A percentile compares a stretch with the other conserved stretches of the same genome.
Conservation (phyloP, 2,888 invertebrate species). For the Sarcophaga variegata region DNA sequence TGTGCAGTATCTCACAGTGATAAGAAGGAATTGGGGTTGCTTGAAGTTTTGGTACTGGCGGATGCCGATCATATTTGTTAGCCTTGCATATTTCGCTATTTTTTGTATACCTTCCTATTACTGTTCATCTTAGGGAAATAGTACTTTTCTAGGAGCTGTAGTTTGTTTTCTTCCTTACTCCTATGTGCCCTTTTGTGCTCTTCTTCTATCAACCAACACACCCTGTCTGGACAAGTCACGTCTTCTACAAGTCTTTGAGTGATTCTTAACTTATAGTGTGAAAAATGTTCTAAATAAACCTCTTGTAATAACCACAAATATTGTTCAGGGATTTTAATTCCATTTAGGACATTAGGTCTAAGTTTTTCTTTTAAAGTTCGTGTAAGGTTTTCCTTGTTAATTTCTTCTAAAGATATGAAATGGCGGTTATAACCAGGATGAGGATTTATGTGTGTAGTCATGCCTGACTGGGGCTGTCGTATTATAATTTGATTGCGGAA, state of each 20-base stretch:
- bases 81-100: not conserved
- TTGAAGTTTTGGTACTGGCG: constrained; percentile 5
- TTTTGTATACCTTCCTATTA: not conserved
- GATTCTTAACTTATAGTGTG: constrained; percentile 12
- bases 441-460: too few relatives aligned
- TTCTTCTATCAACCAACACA: constrained; percentile 7
- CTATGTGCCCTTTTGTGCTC: constrained; percentile 45
- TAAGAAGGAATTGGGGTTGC: constrained; percentile 20
- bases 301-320: too few relatives aligned
- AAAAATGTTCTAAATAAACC: too few relatives aligned
- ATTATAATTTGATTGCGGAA: too few relatives aligned
- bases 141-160: constrained; percentile 43
- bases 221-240: not conserved
- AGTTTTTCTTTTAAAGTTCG: too few relatives aligned
- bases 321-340: too few relatives aligned
- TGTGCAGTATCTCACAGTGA: not conserved
- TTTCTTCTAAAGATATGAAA: too few relatives aligned
- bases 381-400: too few relatives aligned
- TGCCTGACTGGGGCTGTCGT: too few relatives aligned
- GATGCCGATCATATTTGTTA: constrained; percentile 34
- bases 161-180: constrained; percentile 26
- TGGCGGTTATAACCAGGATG: too few relatives aligned
- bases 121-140: constrained; percentile 33
- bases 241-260: constrained; percentile 36
- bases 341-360: too few relatives aligned